Percentiles rank a stretch among this genome's conserved stretches.
phyloP scores from a whole-genome alignment of 1,140 invertebrate species.

The Ylistrum balloti region DNA sequence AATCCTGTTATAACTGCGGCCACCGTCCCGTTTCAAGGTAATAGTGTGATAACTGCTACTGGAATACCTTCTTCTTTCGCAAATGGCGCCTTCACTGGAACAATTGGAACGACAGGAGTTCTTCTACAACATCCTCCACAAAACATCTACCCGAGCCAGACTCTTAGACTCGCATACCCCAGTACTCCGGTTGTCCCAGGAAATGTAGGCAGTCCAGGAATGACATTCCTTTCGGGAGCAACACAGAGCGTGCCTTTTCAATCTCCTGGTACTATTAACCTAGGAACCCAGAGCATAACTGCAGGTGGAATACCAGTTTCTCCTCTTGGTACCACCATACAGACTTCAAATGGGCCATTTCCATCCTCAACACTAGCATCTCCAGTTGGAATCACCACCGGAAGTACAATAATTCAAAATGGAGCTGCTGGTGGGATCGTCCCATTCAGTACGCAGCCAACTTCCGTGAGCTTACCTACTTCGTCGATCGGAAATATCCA shows the following conservation, averaged over 20 bases:
- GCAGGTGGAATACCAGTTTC: not conserved
- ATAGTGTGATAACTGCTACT: not conserved
- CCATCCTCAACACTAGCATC: not conserved
- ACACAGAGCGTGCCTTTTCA: not conserved
- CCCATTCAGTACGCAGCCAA: not conserved
- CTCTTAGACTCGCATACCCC: not conserved
- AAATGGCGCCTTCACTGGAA: not conserved
- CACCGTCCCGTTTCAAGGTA: not conserved
- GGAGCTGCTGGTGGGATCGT: not conserved
- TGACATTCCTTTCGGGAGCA: not conserved
- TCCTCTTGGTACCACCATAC: not conserved
- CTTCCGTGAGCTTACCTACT: not conserved
- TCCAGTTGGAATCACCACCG: not conserved
- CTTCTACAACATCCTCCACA: not conserved
- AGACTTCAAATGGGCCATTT: not conserved
- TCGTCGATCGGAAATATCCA: not conserved
- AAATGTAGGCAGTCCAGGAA: not conserved
- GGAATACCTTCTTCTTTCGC: not conserved
- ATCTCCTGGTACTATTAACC: not conserved
- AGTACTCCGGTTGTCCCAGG: not conserved
- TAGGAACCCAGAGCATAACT: not conserved
- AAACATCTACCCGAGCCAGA: not conserved
- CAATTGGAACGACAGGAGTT: not conserved
- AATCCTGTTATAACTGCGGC: not conserved
- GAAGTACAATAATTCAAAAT: not conserved